Conservation (phyloP, 1,140 invertebrate genomes). For the Patella vulgata region DNA sequence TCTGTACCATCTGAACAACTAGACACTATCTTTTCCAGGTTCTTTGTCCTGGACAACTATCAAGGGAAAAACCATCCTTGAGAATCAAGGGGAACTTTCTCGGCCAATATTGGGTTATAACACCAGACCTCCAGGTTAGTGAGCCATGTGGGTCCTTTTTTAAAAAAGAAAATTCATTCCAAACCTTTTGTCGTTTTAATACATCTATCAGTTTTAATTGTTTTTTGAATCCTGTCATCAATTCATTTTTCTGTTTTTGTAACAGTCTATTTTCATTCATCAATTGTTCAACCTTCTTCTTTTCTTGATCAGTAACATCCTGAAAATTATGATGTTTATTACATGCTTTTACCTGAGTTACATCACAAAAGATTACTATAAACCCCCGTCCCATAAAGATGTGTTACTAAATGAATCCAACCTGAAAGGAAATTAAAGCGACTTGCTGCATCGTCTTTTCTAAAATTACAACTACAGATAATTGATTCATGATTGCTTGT, state of each 20-base stretch:
- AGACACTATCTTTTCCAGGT: no score
- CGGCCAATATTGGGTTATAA: no score
- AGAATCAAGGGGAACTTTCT: no score
- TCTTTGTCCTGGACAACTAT: no score
- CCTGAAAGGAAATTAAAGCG: not conserved
- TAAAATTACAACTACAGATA: no score
- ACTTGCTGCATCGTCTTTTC: no score
- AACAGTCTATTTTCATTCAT: constrained; percentile 63
- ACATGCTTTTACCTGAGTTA: not conserved
- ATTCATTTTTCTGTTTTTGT: constrained; percentile 68
- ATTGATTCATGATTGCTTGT: no score
- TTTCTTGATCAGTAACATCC: constrained; percentile 61
- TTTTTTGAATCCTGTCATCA: constrained; percentile 68
- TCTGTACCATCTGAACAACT: no score
- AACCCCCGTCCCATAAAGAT: not conserved
- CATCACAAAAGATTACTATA: not conserved
- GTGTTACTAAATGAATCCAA: not conserved
- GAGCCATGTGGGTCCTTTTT: no score
- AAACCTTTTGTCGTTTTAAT: constrained; percentile 68
- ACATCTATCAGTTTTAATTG: constrained; percentile 69
- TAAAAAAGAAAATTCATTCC: no score
- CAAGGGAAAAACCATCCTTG: no score
- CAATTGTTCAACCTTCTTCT: constrained; percentile 63
- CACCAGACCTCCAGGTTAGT: no score
- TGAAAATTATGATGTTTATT: constrained; percentile 23